Percentiles rank a stretch among this genome's conserved stretches.
phyloP scores from a whole-genome alignment of 2,113 vertebrate species.

The Rynchops niger region DNA sequence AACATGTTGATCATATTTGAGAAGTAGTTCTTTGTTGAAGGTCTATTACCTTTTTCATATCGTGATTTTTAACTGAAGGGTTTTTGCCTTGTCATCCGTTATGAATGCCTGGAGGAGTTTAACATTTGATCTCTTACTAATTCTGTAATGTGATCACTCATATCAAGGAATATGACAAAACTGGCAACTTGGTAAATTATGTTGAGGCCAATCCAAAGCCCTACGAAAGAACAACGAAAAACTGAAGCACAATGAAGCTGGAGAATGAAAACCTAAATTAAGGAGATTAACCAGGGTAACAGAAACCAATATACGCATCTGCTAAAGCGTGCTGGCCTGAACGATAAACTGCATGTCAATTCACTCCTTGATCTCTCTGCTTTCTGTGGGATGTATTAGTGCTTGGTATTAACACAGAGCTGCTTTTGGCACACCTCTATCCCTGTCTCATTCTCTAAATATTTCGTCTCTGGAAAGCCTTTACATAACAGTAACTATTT shows the following conservation, averaged over 20 bases:
- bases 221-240: neutral
- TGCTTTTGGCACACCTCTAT: neutral
- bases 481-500: neutral
- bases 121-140: neutral
- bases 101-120: neutral
- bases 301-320: neutral
- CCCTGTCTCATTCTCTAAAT: neutral
- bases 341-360: neutral
- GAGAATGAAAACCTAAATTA: neutral
- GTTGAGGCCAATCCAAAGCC: neutral
- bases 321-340: neutral
- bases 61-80: neutral
- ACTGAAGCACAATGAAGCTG: neutral
- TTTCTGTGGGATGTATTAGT: neutral
- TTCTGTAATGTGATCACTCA: neutral
- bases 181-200: neutral
- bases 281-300: neutral
- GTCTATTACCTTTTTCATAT: neutral
- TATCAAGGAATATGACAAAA: neutral
- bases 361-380: neutral
- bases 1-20: neutral
- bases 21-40: neutral
- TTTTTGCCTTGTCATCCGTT: neutral
- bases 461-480: neutral
- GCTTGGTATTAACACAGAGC: neutral